Evolutionary conservation across 2,888 invertebrate genomes (phyloP).

Genomic region (Acrobasis suavella): DNA sequence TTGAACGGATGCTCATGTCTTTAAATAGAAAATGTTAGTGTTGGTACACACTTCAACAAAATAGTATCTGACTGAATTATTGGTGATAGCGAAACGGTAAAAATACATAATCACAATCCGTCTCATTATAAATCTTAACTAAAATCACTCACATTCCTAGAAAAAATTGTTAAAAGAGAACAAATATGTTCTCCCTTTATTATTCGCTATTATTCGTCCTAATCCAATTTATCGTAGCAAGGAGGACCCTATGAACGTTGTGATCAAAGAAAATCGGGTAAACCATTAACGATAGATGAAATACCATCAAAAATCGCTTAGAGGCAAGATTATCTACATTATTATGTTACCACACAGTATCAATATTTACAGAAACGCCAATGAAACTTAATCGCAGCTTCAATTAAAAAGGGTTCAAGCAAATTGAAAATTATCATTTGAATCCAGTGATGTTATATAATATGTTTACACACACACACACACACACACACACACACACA

Average conservation of each 20-base stretch:
- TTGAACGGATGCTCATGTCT: slow-evolving; percentile 45
- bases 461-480: too few species aligned
- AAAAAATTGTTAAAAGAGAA: too few species aligned
- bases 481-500: too few species aligned
- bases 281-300: slow-evolving; percentile 38
- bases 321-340: slow-evolving; percentile 50
- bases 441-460: background rate
- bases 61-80: too few species aligned
- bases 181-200: background rate
- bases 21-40: slow-evolving; percentile 39
- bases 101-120: too few species aligned
- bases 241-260: slow-evolving; percentile 15
- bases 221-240: slow-evolving; percentile 8
- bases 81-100: too few species aligned
- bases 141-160: too few species aligned
- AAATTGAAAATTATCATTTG: slow-evolving; percentile 54
- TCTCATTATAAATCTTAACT: too few species aligned
- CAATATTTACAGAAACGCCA: slow-evolving; percentile 58
- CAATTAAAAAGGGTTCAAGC: slow-evolving; percentile 52
- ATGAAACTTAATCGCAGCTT: slow-evolving; percentile 56
- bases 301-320: slow-evolving; percentile 71
- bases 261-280: slow-evolving; percentile 35
- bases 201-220: slow-evolving; percentile 1
- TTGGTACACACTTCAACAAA: too few species aligned
- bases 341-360: slow-evolving; percentile 39